Evolutionary conservation across 2,113 vertebrate genomes (phyloP), one percentile per base, ranked within the genome.

Genomic region (Campylomormyrus tamandua): DNA sequence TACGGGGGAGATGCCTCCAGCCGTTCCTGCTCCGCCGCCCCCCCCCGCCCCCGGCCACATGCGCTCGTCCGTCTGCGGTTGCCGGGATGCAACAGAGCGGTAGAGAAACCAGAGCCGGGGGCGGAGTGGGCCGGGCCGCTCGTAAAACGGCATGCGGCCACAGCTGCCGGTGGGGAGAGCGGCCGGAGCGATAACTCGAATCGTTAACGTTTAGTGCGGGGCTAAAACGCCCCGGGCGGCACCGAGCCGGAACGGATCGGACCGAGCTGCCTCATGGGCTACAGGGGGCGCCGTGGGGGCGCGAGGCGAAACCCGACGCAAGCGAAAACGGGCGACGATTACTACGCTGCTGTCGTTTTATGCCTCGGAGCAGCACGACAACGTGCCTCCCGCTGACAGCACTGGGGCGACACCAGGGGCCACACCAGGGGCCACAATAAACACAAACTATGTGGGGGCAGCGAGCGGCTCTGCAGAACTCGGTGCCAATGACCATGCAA

Each of bases 151-250:
- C 50, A 17, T 53, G 50, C 39, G 7, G 19, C 15, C 53, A 21
- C 35, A 19, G 17, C 39, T 50, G 53, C 31, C 21, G 35, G 39
- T 0, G 35, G 87, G 35, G 56, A 13, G 39, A 3, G 19, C 5
- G 19, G n/a, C 49, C 45, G 21, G n/a, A 35, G 49, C 46, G 27
- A 88, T 88, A 45, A 88, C 53, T 45, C 35, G 53, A n/a, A 48
- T 88, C 87, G 46, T 87, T 53, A 87, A 87, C 86, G 31, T 87
- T 87, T 87, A 56, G n/a, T 87, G 50, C 27, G 49, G 27, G 85
- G 31, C 42, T 48, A 87, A 53, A n/a, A 10, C n/a, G 21, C n/a
- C n/a, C n/a, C 24, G 27, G 70, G 13, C 70, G 2, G 70, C 11
- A 10, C 70, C 11, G 15, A 35, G 70, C 27, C 9, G 70, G 70